Conservation (phyloP, 2,113 vertebrate species). For the Anolis carolinensis region DNA sequence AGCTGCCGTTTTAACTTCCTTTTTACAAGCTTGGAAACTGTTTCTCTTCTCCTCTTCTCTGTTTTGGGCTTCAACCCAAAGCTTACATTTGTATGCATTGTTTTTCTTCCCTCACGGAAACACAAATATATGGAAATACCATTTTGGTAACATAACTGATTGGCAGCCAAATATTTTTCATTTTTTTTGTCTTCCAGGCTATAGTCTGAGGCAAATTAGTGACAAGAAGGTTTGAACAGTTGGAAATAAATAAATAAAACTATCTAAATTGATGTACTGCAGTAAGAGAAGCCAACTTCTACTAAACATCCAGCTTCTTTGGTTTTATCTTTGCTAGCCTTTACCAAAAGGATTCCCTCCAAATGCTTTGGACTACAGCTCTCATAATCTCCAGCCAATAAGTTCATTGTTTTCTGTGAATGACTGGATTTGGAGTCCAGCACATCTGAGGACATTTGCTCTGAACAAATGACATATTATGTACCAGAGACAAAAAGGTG, state of each 20-base stretch:
- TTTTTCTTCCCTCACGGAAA: not conserved
- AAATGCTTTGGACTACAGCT: not conserved
- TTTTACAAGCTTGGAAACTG: not conserved
- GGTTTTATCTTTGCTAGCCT: not conserved
- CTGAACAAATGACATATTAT: not conserved
- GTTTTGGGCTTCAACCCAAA: not conserved
- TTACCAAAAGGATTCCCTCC: no score
- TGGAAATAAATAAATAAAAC: not conserved
- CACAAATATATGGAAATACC: not conserved
- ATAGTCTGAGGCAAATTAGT: conserved; percentile 1
- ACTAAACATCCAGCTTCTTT: not conserved
- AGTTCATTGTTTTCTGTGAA: not conserved
- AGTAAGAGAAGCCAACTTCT: not conserved
- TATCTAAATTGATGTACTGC: not conserved
- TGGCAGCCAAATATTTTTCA: not conserved
- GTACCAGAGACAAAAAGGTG: not conserved
- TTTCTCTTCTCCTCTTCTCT: not conserved
- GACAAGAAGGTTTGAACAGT: not conserved
- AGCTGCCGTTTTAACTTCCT: no score
- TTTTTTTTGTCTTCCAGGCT: conserved; percentile 1
- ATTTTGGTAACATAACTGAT: not conserved
- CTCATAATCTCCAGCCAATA: no score
- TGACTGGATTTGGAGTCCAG: not conserved
- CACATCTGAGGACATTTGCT: not conserved
- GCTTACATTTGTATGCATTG: not conserved